Percentiles rank a stretch among this genome's conserved stretches.
These are phyloP conservation scores for Scaptomyza montana DNA, from an alignment of 1,140 invertebrate species.

Conservation along the genomic window DNA sequence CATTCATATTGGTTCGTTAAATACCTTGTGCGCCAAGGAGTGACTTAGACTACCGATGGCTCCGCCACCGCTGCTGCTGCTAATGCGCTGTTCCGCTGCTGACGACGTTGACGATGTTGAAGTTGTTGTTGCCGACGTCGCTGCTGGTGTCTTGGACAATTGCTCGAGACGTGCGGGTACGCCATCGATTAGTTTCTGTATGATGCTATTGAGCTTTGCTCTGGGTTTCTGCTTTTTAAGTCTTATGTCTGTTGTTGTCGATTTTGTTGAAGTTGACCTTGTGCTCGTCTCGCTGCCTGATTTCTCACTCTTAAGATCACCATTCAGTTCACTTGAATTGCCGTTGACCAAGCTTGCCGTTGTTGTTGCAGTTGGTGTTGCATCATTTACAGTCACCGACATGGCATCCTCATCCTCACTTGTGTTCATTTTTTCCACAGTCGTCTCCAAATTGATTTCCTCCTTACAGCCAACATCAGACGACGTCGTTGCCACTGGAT, in stretches of 20 bases:
- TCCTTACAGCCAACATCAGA: slow-evolving; percentile 36
- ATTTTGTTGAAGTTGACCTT: background rate
- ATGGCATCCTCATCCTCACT: slow-evolving; percentile 66
- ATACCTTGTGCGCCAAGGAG: slow-evolving; percentile 69
- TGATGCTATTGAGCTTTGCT: slow-evolving; percentile 76
- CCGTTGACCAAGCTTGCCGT: slow-evolving; percentile 43
- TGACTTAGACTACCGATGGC: slow-evolving; percentile 66
- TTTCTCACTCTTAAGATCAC: slow-evolving; percentile 47
- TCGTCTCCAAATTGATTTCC: slow-evolving; percentile 15
- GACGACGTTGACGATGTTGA: background rate
- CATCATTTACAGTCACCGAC: slow-evolving; percentile 30
- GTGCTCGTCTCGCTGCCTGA: slow-evolving; percentile 9
- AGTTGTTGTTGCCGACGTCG: slow-evolving; percentile 10
- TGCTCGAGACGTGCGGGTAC: slow-evolving; percentile 71
- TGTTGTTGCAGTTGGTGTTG: background rate
- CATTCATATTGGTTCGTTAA: background rate
- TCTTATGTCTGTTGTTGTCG: slow-evolving; percentile 47
- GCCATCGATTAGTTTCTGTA: slow-evolving; percentile 80
- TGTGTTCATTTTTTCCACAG: slow-evolving; percentile 76
- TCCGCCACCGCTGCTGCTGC: slow-evolving; percentile 51
- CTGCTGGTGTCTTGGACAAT: slow-evolving; percentile 65
- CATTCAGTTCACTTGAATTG: slow-evolving; percentile 52
- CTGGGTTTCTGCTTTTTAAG: slow-evolving; percentile 69
- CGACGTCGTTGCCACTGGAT: slow-evolving; percentile 21
- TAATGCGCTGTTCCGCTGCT: slow-evolving; percentile 44